These are phyloP conservation scores for Tubulanus polymorphus DNA, from an alignment of 2,888 invertebrate species.

Conservation along the genomic window DNA sequence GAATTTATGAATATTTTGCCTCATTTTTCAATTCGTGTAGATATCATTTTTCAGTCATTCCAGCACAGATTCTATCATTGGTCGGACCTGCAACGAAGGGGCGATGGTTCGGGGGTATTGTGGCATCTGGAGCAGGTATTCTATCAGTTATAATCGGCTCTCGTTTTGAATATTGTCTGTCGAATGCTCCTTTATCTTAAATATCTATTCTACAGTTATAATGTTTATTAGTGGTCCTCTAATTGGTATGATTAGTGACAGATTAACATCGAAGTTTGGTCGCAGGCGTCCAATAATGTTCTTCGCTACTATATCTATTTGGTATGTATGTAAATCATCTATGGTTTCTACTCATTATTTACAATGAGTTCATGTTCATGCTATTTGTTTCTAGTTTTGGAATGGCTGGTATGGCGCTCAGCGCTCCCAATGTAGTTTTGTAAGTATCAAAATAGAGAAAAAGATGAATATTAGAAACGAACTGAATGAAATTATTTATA, in stretches of 20 bases:
- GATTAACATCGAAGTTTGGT: constrained; percentile 35
- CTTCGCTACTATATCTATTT: constrained; percentile 32
- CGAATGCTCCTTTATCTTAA: too few species aligned
- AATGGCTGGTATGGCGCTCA: constrained; percentile 41
- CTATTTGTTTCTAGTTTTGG: constrained; percentile 27
- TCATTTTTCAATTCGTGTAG: too few species aligned
- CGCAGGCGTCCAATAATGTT: constrained; percentile 46
- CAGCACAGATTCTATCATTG: constrained; percentile 45
- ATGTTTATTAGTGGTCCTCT: constrained; percentile 44
- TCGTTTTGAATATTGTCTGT: too few species aligned
- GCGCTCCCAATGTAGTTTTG: constrained; percentile 32
- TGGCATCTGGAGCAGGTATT: constrained; percentile 45
- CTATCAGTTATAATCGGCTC: too few species aligned
- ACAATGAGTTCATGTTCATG: not conserved
- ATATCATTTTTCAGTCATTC: constrained; percentile 41
- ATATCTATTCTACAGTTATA: constrained; percentile 31
- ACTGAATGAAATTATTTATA: too few species aligned
- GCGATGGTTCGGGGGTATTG: constrained; percentile 45
- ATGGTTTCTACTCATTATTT: too few species aligned
- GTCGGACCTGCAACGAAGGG: constrained; percentile 44
- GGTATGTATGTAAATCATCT: constrained; percentile 28
- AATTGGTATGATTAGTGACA: constrained; percentile 48
- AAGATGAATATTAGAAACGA: too few species aligned
- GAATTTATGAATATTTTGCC: too few species aligned
- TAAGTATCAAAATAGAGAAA: constrained; percentile 16